Conservation (phyloP, 1,140 invertebrate species). For the Eupristina koningsbergeri region DNA sequence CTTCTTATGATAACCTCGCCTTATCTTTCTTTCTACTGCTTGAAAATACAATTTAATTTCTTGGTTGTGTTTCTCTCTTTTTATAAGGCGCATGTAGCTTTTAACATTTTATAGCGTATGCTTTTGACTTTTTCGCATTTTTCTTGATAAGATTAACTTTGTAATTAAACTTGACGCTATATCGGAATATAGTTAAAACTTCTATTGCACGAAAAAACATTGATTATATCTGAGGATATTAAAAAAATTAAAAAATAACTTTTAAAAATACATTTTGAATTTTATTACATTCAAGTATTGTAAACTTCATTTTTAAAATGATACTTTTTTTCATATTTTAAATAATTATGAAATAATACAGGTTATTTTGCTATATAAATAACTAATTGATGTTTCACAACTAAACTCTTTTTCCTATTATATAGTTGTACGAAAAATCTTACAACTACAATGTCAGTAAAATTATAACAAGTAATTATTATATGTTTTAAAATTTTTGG, state of each 20-base stretch:
- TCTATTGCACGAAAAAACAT: not conserved
- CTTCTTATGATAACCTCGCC: slow-evolving; percentile 2
- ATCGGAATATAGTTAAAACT: not conserved
- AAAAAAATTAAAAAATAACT: not conserved
- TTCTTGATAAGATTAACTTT: slow-evolving; percentile 5
- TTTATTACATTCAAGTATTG: too few relatives aligned
- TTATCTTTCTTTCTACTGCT: not conserved
- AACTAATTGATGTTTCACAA: slow-evolving; percentile 24
- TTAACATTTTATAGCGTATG: slow-evolving; percentile 8
- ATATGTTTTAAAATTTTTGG: not conserved
- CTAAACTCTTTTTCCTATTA: slow-evolving; percentile 8
- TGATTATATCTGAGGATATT: not conserved
- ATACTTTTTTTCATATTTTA: not conserved
- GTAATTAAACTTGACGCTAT: not conserved
- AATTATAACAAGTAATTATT: not conserved
- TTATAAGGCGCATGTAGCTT: not conserved
- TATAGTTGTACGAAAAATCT: not conserved
- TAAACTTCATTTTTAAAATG: not conserved
- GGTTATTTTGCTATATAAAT: not conserved
- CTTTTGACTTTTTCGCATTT: slow-evolving; percentile 15
- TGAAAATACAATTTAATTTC: slow-evolving; percentile 35
- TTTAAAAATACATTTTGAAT: not conserved
- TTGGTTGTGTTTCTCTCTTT: not conserved
- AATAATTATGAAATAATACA: too few relatives aligned
- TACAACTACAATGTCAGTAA: not conserved